Evolutionary conservation across 2,113 vertebrate species (phyloP).

Genomic region (Symphodus melops): DNA sequence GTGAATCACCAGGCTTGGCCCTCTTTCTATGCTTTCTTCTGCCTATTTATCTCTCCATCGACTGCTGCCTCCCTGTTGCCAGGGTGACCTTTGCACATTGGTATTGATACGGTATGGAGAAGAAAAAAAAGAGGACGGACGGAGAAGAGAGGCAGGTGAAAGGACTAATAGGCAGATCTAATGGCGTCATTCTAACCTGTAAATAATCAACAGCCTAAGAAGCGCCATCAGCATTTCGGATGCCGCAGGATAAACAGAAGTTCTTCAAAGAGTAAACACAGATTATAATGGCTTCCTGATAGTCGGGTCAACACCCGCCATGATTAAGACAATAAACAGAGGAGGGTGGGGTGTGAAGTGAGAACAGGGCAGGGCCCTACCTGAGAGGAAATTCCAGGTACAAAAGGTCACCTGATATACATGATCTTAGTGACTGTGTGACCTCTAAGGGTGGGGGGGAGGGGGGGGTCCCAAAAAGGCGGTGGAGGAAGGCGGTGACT

Average conservation of each 20-base stretch:
- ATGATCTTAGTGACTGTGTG: constrained; percentile 24
- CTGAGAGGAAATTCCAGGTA: constrained; percentile 55
- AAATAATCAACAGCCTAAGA: constrained; percentile 56
- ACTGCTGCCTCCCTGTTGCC: constrained; percentile 73
- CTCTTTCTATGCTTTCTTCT: constrained; percentile 64
- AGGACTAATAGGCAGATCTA: constrained; percentile 41
- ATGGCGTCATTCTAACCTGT: constrained; percentile 41
- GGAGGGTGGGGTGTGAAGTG: constrained; percentile 57
- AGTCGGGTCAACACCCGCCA: constrained; percentile 55
- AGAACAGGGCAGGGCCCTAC: constrained; percentile 47
- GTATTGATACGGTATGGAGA: constrained; percentile 74
- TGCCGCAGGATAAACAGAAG: constrained; percentile 39
- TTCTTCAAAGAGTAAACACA: constrained; percentile 36
- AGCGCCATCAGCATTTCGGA: constrained; percentile 23
- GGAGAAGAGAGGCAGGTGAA: constrained; percentile 57
- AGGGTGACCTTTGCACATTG: constrained; percentile 79
- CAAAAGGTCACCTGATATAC: constrained; percentile 64
- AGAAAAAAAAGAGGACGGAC: constrained; percentile 49
- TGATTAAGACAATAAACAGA: constrained; percentile 62
- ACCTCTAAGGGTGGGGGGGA: constrained; percentile 8
- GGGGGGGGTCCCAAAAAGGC: constrained; percentile 20
- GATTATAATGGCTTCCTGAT: constrained; percentile 56
- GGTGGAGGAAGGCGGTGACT: constrained; percentile 56
- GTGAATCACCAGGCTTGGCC: constrained; percentile 64
- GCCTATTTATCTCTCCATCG: constrained; percentile 80